phyloP scores from a whole-genome alignment of 2,888 invertebrate genomes.

The Trichogramma dendrolimi region DNA sequence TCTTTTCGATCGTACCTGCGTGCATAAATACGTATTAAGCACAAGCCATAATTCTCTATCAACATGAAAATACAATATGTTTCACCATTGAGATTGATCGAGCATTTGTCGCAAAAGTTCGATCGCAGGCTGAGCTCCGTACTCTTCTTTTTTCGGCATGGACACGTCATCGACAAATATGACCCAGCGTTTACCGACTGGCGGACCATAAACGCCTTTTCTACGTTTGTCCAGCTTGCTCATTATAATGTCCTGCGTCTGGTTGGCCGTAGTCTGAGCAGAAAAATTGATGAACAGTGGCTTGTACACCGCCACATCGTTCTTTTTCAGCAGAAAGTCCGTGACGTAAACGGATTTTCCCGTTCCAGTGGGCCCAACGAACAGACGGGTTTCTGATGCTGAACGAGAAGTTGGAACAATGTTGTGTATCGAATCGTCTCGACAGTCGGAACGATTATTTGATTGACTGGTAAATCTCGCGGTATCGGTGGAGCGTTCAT shows the following conservation, averaged over 20 bases:
- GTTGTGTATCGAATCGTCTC: slow-evolving; percentile 83
- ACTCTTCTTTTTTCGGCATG: slow-evolving; percentile 85
- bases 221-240: slow-evolving; percentile 86
- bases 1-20: slow-evolving; percentile 72
- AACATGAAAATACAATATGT: slow-evolving; percentile 2
- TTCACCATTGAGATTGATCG: slow-evolving; percentile 79
- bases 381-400: slow-evolving; percentile 79
- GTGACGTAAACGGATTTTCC: slow-evolving; percentile 89
- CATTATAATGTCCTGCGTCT: slow-evolving; percentile 93
- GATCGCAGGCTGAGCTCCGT: slow-evolving; percentile 92
- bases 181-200: slow-evolving; percentile 81
- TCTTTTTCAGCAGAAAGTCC: slow-evolving; percentile 75
- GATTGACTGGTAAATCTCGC: slow-evolving; percentile 86
- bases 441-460: slow-evolving; percentile 88
- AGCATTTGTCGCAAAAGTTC: slow-evolving; percentile 86
- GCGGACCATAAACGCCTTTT: slow-evolving; percentile 90
- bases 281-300: slow-evolving; percentile 88
- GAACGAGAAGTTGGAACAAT: slow-evolving; percentile 73
- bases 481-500: slow-evolving; percentile 72
- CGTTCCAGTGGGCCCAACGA: slow-evolving; percentile 92
- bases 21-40: neutral
- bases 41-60: neutral
- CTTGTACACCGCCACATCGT: slow-evolving; percentile 74
- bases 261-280: slow-evolving; percentile 88
- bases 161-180: slow-evolving; percentile 96